Conservation (phyloP, 2,797 vertebrate species). For the Choloepus didactylus region DNA sequence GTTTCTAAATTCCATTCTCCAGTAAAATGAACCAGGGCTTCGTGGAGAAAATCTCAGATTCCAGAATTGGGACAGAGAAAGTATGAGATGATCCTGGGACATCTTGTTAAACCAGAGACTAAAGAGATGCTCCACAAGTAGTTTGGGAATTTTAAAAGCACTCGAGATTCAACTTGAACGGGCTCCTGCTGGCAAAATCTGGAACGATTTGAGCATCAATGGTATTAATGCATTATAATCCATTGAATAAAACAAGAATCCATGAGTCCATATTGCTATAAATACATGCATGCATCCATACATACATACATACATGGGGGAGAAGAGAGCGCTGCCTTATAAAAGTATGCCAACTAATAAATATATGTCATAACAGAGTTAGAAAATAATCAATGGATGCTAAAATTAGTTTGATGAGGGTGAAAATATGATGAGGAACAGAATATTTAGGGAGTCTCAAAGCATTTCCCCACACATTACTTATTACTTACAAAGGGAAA, state of each 20-base stretch:
- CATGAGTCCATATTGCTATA: background rate
- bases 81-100: background rate
- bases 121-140: background rate
- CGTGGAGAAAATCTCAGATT: background rate
- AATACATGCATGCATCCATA: background rate
- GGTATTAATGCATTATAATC: background rate
- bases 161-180: background rate
- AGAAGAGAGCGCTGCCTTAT: background rate
- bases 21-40: background rate
- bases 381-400: background rate
- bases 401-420: background rate
- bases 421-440: slow-evolving; percentile 8
- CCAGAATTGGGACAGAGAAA: background rate
- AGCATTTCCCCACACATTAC: background rate
- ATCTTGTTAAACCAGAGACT: background rate
- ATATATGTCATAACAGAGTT: background rate
- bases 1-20: background rate
- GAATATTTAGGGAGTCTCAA: background rate
- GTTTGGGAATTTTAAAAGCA: background rate
- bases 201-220: background rate
- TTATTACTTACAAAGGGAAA: slow-evolving; percentile 10
- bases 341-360: background rate
- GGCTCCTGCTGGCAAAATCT: background rate
- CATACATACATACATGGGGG: background rate
- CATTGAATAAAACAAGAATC: slow-evolving; percentile 2